Conservation (phyloP, 2,888 invertebrate species). For the Exocentrus adspersus region DNA sequence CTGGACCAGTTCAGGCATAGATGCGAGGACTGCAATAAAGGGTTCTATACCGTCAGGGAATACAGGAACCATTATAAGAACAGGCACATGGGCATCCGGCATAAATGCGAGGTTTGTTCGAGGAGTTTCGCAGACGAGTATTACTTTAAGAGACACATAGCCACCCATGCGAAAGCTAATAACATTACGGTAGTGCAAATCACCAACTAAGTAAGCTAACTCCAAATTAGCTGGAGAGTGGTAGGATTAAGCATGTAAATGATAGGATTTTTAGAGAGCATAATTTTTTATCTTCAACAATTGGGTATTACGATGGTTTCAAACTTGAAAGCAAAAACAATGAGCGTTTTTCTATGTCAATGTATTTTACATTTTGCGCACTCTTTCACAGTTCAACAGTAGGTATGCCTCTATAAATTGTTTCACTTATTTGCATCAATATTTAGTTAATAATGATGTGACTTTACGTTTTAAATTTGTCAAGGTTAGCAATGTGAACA, state of each 20-base stretch:
- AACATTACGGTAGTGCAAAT: slow-evolving; percentile 32
- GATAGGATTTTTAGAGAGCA: neutral
- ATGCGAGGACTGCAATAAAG: slow-evolving; percentile 62
- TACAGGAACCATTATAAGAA: slow-evolving; percentile 62
- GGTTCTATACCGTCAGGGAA: slow-evolving; percentile 62
- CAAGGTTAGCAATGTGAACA: neutral
- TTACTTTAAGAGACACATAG: slow-evolving; percentile 61
- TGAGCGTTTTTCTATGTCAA: too few relatives aligned
- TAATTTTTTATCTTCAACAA: too few relatives aligned
- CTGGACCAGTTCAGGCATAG: slow-evolving; percentile 61
- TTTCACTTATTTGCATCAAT: neutral
- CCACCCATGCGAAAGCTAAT: slow-evolving; percentile 56
- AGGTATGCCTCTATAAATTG: neutral
- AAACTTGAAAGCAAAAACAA: too few relatives aligned
- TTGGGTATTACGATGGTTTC: too few relatives aligned
- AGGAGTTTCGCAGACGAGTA: slow-evolving; percentile 62
- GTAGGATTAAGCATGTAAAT: neutral
- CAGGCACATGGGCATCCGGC: slow-evolving; percentile 62
- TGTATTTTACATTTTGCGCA: too few relatives aligned
- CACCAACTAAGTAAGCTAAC: slow-evolving; percentile 7
- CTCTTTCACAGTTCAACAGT: too few relatives aligned
- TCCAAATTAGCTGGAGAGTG: neutral
- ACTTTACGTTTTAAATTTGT: neutral
- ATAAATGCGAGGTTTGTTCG: slow-evolving; percentile 60
- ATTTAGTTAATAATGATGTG: neutral